Evolutionary conservation across 2,797 vertebrate species (phyloP).

Genomic region (Centropyge bicolor): DNA sequence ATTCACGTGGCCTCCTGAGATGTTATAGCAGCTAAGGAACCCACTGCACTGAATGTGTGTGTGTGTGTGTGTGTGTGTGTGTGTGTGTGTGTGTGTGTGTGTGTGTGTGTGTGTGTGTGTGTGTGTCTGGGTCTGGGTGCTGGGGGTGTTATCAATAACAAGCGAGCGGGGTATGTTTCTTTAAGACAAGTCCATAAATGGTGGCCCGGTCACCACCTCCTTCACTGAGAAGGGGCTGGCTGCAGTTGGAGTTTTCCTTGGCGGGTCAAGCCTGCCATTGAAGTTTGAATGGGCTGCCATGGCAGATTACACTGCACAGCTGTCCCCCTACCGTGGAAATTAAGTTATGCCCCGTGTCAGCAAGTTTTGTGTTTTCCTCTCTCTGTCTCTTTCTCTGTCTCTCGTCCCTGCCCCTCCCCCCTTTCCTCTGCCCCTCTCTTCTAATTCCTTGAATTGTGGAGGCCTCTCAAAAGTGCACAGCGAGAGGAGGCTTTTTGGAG

Average conservation of each 20-base stretch:
- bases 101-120: slow-evolving; percentile 36
- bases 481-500: slow-evolving; percentile 49
- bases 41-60: slow-evolving; percentile 25
- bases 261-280: slow-evolving; percentile 98
- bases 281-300: slow-evolving; percentile 98
- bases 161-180: slow-evolving; percentile 92
- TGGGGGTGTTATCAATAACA: slow-evolving; percentile 91
- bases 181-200: slow-evolving; percentile 98
- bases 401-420: slow-evolving; percentile 72
- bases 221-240: slow-evolving; percentile 91
- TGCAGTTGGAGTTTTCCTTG: slow-evolving; percentile 95
- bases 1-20: slow-evolving; percentile 35
- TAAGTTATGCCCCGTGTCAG: slow-evolving; percentile 99
- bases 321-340: slow-evolving; percentile 99
- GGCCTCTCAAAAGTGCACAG: slow-evolving; percentile 68
- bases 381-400: slow-evolving; percentile 83
- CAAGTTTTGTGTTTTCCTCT: slow-evolving; percentile 90
- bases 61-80: slow-evolving; percentile 30
- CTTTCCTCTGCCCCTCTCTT: slow-evolving; percentile 55
- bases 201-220: slow-evolving; percentile 93
- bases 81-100: slow-evolving; percentile 39
- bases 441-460: slow-evolving; percentile 78
- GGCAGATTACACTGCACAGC: slow-evolving; percentile 99
- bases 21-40: slow-evolving; percentile 30
- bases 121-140: slow-evolving; percentile 63